Base-by-base conservation (phyloP, 2,888 invertebrate genomes). In the Lysandra bellargus region DNA sequence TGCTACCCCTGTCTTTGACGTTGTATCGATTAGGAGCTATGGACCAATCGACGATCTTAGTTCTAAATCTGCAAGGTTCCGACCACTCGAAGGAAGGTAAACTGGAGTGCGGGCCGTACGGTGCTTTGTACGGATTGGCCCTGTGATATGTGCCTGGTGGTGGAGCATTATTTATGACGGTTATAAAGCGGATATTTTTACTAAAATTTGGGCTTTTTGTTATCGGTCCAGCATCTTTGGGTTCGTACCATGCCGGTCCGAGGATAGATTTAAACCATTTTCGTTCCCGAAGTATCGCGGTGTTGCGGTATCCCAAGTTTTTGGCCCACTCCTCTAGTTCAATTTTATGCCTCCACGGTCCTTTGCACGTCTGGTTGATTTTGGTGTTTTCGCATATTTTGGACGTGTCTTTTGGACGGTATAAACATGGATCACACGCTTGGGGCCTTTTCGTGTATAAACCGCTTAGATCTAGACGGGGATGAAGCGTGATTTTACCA, bases 301-400 rank as follows among this genome's bases (percentile, higher is more conserved):
- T 90, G 81, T 94, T 93, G 82, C 93, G 88, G 80, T 92, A 94
- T 5, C 93, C 93, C 60, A 94, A 87, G 82, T 94, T 91, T 81
- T 83, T 84, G 1, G 90, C 86, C 93, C 93, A 94, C 44, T 91
- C 91, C 82, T 93, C 93, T 17, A 93, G 83, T 80, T 92, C 92
- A 12, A 81, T 87, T 83, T 93, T 92, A 81, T 89, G 90, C 80
- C 84, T 86, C 93, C 93, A 94, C 1, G 91, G 90, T 73, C 91
- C 91, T 83, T 91, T 90, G 60, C 85, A 83, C 9, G 79, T 82
- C 75, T 82, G 85, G 74, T 82, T 85, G 61, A 83, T 84, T 80
- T 84, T 88, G 57, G 87, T 89, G 5, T 87, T 83, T 82, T 87
- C 86, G 81, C 86, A 92, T 79, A 90, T 84, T 80, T 85, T 83